These are phyloP conservation scores for Eueides isabella DNA, from an alignment of 1,140 invertebrate species.

Conservation along the genomic window DNA sequence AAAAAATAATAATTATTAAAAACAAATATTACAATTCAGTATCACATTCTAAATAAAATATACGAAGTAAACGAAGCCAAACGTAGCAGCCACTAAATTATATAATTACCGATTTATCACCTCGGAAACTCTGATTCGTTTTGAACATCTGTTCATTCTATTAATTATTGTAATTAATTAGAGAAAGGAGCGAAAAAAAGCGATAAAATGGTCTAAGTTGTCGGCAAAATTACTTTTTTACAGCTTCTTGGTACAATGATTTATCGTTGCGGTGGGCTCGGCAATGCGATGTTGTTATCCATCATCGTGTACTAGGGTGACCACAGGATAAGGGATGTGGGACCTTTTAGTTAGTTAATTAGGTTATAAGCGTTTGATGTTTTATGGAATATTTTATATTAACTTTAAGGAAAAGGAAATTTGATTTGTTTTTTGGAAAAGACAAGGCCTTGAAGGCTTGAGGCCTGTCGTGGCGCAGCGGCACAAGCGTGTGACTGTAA, in stretches of 20 bases:
- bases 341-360: not conserved
- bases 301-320: constrained; percentile 51
- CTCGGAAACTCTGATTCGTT: not conserved
- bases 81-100: not conserved
- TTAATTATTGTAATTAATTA: constrained; percentile 32
- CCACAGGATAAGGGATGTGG: constrained; percentile 20
- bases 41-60: not conserved
- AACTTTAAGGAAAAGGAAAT: too few relatives aligned
- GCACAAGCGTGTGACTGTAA: too few relatives aligned
- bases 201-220: constrained; percentile 37
- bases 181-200: constrained; percentile 22
- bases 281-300: constrained; percentile 55
- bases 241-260: constrained; percentile 45
- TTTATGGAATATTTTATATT: not conserved
- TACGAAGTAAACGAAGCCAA: not conserved
- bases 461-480: too few relatives aligned
- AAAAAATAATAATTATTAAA: too few relatives aligned
- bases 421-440: too few relatives aligned
- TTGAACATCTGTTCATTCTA: constrained; percentile 29
- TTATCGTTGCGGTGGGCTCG: constrained; percentile 44
- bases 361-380: not conserved
- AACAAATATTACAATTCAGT: too few relatives aligned
- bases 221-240: constrained; percentile 52
- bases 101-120: not conserved
- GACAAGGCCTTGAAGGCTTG: too few relatives aligned